Conservation (phyloP, 2,888 invertebrate genomes). For the Agonopterix alstromeriana region DNA sequence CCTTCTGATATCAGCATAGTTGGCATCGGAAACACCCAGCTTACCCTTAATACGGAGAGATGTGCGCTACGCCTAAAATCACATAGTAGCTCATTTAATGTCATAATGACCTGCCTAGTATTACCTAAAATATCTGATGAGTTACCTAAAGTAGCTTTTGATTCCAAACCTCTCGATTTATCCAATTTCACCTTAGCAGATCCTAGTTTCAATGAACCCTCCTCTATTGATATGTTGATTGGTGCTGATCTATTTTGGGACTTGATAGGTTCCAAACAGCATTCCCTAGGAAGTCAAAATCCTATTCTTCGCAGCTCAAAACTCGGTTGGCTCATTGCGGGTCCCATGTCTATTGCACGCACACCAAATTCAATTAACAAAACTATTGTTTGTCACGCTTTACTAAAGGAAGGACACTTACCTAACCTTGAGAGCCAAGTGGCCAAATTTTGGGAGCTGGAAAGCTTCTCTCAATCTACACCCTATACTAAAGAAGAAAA, state of each 20-base stretch:
- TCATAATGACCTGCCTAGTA: not conserved
- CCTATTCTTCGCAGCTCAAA: constrained; percentile 9
- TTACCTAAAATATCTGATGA: constrained; percentile 3
- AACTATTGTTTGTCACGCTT: not conserved
- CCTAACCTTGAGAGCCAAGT: not conserved
- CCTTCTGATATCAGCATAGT: constrained; percentile 1
- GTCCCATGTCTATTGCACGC: constrained; percentile 1
- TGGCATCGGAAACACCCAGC: constrained; percentile 6
- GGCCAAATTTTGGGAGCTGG: not conserved
- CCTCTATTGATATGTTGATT: too few relatives aligned
- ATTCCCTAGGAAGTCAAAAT: constrained; percentile 5
- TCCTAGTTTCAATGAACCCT: too few relatives aligned
- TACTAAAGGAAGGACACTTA: not conserved
- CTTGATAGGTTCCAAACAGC: too few relatives aligned
- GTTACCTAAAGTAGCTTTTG: constrained; percentile 2
- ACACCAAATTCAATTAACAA: not conserved
- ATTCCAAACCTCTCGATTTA: not conserved
- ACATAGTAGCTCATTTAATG: not conserved
- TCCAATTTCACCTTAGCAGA: too few relatives aligned
- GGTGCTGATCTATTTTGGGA: too few relatives aligned
- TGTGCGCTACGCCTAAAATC: not conserved
- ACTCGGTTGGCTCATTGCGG: constrained; percentile 10
- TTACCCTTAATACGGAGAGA: not conserved
- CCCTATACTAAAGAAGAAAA: not conserved
- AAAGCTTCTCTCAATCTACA: not conserved